Conservation (phyloP, 2,888 invertebrate genomes). For the Xestia rhomboidea region DNA sequence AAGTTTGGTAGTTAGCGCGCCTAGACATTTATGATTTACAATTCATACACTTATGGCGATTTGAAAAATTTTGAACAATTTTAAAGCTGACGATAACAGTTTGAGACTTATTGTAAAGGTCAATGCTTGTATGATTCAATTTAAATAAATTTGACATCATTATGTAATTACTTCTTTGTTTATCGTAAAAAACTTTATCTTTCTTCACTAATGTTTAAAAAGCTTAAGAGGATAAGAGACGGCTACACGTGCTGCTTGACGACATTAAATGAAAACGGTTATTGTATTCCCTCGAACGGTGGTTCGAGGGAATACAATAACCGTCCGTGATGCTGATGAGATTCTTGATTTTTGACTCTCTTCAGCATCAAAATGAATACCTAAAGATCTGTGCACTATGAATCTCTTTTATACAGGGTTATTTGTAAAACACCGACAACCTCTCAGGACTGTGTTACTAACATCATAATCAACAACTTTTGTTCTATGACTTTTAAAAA, state of each 20-base stretch:
- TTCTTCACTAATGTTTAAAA: neutral
- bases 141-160: neutral
- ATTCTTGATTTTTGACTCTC: no score
- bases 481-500: no score
- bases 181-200: neutral
- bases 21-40: conserved; percentile 72
- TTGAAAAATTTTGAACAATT: neutral
- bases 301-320: no score
- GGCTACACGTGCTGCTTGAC: neutral
- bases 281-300: neutral
- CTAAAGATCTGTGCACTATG: neutral
- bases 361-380: neutral
- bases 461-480: no score
- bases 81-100: no score
- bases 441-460: no score
- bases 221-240: neutral
- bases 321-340: no score
- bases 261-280: neutral
- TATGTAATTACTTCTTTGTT: neutral
- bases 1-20: conserved; percentile 85
- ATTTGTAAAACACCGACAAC: no score
- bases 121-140: no score
- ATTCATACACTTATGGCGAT: conserved; percentile 49
- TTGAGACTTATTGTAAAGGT: no score
- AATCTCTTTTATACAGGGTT: neutral